phyloP scores from a whole-genome alignment of 1,140 invertebrate genomes.

The Copidosoma floridanum region DNA sequence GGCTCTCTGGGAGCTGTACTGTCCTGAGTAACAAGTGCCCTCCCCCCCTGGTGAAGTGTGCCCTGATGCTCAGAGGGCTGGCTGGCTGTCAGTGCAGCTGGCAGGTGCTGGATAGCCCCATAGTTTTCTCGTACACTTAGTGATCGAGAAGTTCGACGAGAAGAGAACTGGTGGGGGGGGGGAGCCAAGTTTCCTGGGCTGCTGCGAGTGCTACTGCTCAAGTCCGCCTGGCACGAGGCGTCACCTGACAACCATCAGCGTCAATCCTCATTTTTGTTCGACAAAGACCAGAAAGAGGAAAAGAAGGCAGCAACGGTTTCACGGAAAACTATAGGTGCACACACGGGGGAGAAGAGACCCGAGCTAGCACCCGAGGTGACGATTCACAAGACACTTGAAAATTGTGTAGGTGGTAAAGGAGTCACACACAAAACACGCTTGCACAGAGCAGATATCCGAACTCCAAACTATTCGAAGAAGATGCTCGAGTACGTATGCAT shows the following conservation, averaged over 20 bases:
- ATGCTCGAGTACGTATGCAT: neutral
- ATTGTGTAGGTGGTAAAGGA: too few species aligned
- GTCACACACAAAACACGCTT: conserved; percentile 12
- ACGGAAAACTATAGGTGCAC: too few species aligned
- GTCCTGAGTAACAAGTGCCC: too few species aligned
- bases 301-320: conserved; percentile 7
- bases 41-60: neutral
- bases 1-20: neutral
- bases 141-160: neutral
- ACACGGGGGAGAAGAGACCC: neutral
- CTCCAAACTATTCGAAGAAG: too few species aligned
- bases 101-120: conserved; percentile 2
- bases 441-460: too few species aligned
- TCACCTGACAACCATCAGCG: conserved; percentile 2
- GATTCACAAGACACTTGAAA: conserved; percentile 17
- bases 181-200: too few species aligned
- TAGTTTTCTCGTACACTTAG: neutral
- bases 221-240: neutral
- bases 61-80: too few species aligned
- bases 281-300: too few species aligned
- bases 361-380: neutral
- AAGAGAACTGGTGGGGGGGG: too few species aligned
- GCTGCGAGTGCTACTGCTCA: conserved; percentile 3
- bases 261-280: conserved; percentile 17
- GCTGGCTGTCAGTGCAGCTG: conserved; percentile 14